Evolutionary conservation across 1,140 invertebrate genomes (phyloP), one percentile per base, ranked within the genome.

Genomic region (Potamilus streckersoni): DNA sequence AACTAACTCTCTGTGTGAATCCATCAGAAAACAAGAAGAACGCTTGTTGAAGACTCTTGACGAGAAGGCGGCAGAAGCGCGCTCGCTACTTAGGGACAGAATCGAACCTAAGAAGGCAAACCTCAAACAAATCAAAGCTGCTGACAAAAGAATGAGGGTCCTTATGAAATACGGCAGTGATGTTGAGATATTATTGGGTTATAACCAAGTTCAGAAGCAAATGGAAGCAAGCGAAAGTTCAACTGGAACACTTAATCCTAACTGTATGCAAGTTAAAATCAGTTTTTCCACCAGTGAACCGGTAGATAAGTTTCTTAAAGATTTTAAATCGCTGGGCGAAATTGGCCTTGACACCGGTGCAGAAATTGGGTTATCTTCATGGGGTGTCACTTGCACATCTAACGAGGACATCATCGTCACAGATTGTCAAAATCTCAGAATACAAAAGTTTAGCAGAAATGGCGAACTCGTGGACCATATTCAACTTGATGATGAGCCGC

Each of bases 391-490:
- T 13, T 85, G 84, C 70, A 85, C 83, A 2, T 69, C 80, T 61
- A 67, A 77, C 19, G 86, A 84, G 65, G 84, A 88, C 56, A 86
- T 88, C 23, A 82, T 87, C 38, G 84, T 88, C 0, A 84, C 80
- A 14, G 85, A 88, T 69, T 82, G 83, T 38, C 83, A 83, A 60
- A 85, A 85, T 74, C 83, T 82, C 56, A 68, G 83, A 23, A 81
- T 88, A 31, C 84, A 86, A 69, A 87, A 87, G 71, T 86, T 87
- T 71, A 80, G 80, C 74, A 84, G 76, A 71, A 78, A 80, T 67
- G 87, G 87, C 19, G 80, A 83, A 56, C 80, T 87, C 31, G 79
- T 85, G 14, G 86, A 87, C 70, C 85, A 87, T 65, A 84, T 86
- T 15, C 83, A 84, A 65, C 73, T 87, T 38, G 83, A 82, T 61